Percentiles rank a stretch among this genome's conserved stretches.
Evolutionary conservation across 2,888 invertebrate species (phyloP).

Genomic region (Netelia inedita): DNA sequence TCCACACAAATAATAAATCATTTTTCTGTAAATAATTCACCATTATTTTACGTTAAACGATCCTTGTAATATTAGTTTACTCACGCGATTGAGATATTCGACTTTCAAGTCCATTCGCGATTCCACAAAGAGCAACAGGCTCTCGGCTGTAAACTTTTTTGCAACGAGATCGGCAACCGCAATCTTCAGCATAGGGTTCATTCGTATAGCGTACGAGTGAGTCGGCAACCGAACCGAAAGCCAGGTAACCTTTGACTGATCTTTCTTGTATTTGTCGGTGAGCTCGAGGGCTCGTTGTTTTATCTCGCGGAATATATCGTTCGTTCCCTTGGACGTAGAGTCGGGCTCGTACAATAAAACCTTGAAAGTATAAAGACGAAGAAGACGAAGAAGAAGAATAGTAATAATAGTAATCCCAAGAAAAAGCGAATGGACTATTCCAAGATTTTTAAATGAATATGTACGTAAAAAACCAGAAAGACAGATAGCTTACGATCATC

Average conservation of each 20-base stretch:
- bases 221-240: slow-evolving; percentile 89
- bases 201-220: slow-evolving; percentile 73
- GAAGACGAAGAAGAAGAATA: slow-evolving; percentile 52
- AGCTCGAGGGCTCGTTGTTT: slow-evolving; percentile 89
- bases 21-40: slow-evolving; percentile 48
- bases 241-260: slow-evolving; percentile 90
- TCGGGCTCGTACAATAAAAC: slow-evolving; percentile 89
- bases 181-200: slow-evolving; percentile 84
- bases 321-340: slow-evolving; percentile 88
- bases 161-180: slow-evolving; percentile 90
- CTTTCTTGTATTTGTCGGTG: slow-evolving; percentile 89
- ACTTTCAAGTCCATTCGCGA: slow-evolving; percentile 90
- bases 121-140: slow-evolving; percentile 90
- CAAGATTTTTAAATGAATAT: too few species aligned
- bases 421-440: too few species aligned
- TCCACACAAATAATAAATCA: background rate
- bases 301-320: slow-evolving; percentile 88
- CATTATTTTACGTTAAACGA: background rate
- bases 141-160: slow-evolving; percentile 90
- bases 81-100: slow-evolving; percentile 95
- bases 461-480: background rate
- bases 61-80: slow-evolving; percentile 69
- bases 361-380: slow-evolving; percentile 76
- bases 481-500: slow-evolving; percentile 87
- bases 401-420: slow-evolving; percentile 32